Conservation (phyloP, 2,113 vertebrate species). For the Sinocyclocheilus grahami region DNA sequence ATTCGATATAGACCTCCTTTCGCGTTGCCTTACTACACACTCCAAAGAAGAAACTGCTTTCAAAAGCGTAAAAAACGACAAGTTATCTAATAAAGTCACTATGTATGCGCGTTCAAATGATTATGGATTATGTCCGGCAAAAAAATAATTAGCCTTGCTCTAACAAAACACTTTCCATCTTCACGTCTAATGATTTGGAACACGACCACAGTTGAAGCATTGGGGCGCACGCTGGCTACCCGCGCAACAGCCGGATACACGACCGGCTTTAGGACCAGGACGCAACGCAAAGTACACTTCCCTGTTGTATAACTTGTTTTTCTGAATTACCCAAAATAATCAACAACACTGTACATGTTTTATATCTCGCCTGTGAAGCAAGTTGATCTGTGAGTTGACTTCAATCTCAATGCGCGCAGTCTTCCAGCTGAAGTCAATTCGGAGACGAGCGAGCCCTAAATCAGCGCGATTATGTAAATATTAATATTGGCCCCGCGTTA, state of each 20-base stretch:
- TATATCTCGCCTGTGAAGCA: neutral
- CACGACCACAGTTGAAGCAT: constrained; percentile 65
- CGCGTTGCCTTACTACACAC: neutral
- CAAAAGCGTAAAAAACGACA: neutral
- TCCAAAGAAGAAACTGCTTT: neutral
- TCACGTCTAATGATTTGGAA: constrained; percentile 63
- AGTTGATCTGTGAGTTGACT: neutral
- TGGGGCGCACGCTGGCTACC: constrained; percentile 51
- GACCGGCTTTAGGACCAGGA: constrained; percentile 70
- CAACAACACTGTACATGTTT: neutral
- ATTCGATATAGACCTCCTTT: neutral
- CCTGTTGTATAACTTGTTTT: constrained; percentile 79
- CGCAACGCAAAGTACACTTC: neutral
- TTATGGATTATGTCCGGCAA: too few relatives aligned
- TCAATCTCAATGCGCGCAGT: neutral
- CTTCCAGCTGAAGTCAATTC: neutral
- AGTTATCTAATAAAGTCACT: neutral
- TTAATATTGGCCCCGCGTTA: neutral
- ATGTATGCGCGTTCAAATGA: neutral
- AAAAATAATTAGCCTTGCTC: constrained; percentile 74
- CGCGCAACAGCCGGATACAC: neutral
- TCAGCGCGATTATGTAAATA: constrained; percentile 73
- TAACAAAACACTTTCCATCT: constrained; percentile 76
- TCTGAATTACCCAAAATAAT: constrained; percentile 55
- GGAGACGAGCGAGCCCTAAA: constrained; percentile 1